Evolutionary conservation across 2,888 invertebrate species (phyloP).

Genomic region (Phortica okadai): DNA sequence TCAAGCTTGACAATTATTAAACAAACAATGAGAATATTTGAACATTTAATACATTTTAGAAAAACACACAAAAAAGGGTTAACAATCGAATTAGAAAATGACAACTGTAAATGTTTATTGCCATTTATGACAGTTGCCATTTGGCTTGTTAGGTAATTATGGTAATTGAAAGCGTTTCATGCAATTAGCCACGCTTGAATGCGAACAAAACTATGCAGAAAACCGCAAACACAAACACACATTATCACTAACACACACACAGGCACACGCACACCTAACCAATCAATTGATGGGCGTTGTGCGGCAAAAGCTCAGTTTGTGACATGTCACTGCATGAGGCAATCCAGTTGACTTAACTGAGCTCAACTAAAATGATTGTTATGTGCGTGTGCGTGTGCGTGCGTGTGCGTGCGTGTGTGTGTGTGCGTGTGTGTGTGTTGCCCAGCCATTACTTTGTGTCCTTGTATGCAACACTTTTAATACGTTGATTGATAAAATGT

Average conservation of each 20-base stretch:
- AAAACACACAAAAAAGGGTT: no score
- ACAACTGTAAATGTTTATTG: background rate
- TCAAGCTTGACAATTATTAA: no score
- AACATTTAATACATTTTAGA: no score
- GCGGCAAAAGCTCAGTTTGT: background rate
- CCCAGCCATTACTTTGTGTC: background rate
- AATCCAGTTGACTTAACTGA: background rate
- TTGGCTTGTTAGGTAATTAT: constrained; percentile 29
- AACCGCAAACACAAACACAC: constrained; percentile 1
- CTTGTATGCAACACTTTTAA: background rate
- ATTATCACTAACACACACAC: background rate
- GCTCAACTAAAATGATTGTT: background rate
- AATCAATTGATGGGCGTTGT: background rate
- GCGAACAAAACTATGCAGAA: constrained; percentile 5
- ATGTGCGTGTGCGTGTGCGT: background rate
- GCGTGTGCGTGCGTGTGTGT: no score
- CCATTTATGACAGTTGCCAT: constrained; percentile 20
- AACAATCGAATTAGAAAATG: no score
- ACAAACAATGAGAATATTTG: no score
- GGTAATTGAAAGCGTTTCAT: constrained; percentile 24
- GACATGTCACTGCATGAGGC: background rate
- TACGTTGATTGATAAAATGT: constrained; percentile 16
- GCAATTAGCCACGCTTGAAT: constrained; percentile 31
- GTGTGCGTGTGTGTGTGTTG: background rate
- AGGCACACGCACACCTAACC: background rate